Conservation (phyloP, 2,113 vertebrate genomes). For the Mugil cephalus region DNA sequence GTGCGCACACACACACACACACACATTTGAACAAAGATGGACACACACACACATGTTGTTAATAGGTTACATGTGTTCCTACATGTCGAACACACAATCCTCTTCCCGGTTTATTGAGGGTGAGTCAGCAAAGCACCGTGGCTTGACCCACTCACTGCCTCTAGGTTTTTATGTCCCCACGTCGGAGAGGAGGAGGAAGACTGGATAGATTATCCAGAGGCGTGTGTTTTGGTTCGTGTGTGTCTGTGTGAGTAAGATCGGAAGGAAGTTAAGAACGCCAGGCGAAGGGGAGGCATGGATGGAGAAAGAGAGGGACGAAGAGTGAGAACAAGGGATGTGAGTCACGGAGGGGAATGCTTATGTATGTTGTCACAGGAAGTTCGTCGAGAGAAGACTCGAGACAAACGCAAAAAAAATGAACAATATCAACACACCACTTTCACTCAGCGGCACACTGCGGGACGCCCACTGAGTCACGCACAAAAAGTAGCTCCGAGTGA, state of each 20-base stretch:
- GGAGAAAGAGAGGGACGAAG: conserved; percentile 14
- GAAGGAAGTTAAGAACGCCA: conserved; percentile 56
- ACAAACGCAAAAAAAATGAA: conserved; percentile 10
- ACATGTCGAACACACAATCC: conserved; percentile 31
- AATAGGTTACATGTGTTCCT: conserved; percentile 59
- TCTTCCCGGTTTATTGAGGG: conserved; percentile 20
- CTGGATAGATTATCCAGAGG: conserved; percentile 8
- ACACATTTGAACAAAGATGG: conserved; percentile 5
- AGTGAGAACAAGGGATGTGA: conserved; percentile 50
- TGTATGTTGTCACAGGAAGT: conserved; percentile 56
- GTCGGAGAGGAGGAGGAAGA: conserved; percentile 12
- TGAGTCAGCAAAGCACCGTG: conserved; percentile 58
- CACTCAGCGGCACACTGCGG: neutral
- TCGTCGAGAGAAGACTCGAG: neutral
- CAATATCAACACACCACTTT: conserved; percentile 22
- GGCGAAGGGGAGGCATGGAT: conserved; percentile 1
- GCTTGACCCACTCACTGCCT: conserved; percentile 46
- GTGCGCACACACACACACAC: conserved; percentile 15
- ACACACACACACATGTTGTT: conserved; percentile 40
- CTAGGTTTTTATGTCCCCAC: neutral
- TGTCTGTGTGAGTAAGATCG: conserved; percentile 48
- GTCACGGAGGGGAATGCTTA: conserved; percentile 63
- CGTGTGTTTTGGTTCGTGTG: conserved; percentile 17
- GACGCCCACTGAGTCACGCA: conserved; percentile 12
- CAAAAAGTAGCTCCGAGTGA: too few relatives aligned